Evolutionary conservation across 2,113 vertebrate genomes (phyloP), one percentile per base, ranked within the genome.

Genomic region (Mustela nigripes): DNA sequence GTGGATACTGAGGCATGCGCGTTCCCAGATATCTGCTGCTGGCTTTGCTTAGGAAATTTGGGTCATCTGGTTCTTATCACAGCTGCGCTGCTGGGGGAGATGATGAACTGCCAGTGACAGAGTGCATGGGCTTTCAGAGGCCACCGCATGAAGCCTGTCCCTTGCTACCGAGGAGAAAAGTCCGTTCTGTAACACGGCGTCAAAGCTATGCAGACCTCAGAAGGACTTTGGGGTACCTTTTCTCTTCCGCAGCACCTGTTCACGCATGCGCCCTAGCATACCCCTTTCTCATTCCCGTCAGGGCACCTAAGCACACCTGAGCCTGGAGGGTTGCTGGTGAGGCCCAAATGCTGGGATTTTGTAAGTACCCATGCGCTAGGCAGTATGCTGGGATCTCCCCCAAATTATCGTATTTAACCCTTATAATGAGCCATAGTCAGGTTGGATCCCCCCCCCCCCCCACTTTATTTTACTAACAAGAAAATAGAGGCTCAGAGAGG

Each of bases 61-160:
- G 94, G 98, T 98, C 96, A 98, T 98, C 98, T 98, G 98, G 96
- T 98, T 98, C 97, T 98, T 99, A 98, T 98, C 98, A 98, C 48
- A 98, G 63, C 56, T 84, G 39, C 16, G 85, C 89, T 98, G 94
- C 95, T 98, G 94, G 93, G 94, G 93, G 69, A 86, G 96, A 96
- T 97, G 97, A 98, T 98, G 98, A 98, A 97, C 93, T 98, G 97
- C 95, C 97, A 98, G 89, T 97, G 98, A 98, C 96, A 98, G 95
- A 81, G 98, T 2, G 21, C 98, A 98, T 71, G 19, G 58, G 92
- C 97, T 92, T 94, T 95, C 87, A 94, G 97, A 98, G 97, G 95
- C 95, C 96, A 90, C 14, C 96, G 94, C 58, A 79, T 96, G 94
- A 95, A 97, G 98, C 31, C 89, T 98, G 81, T 97, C 85, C 98